Percentiles rank a stretch among this genome's conserved stretches.
Evolutionary conservation across 2,797 vertebrate species (phyloP).

Genomic region (Mormyrus proboscirostris): DNA sequence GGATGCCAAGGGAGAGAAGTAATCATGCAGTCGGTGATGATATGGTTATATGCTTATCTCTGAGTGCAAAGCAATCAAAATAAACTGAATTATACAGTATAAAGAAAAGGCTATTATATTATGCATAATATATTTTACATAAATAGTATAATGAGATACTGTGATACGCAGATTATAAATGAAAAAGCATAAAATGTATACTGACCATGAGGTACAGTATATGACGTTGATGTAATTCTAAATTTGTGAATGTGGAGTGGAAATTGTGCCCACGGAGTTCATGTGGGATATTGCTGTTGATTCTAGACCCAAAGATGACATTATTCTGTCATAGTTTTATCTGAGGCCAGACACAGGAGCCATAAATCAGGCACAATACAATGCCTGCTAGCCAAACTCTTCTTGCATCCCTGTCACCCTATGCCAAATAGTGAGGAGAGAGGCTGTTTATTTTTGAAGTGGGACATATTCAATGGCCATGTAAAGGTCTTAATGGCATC

Average conservation of each 20-base stretch:
- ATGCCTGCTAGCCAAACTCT: neutral
- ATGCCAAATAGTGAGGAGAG: neutral
- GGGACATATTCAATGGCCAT: neutral
- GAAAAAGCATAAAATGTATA: neutral
- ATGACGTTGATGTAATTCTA: neutral
- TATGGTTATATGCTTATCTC: neutral
- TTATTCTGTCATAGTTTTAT: neutral
- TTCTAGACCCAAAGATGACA: neutral
- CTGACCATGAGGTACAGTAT: neutral
- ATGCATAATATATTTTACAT: neutral
- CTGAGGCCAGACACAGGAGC: neutral
- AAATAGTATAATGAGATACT: neutral
- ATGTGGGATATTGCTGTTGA: neutral
- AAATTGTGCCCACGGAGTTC: neutral
- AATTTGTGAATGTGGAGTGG: neutral
- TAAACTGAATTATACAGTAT: neutral
- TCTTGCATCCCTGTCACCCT: neutral
- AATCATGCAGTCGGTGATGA: neutral
- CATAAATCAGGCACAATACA: neutral
- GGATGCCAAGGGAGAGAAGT: neutral
- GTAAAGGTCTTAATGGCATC: neutral
- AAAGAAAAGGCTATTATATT: neutral
- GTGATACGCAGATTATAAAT: neutral
- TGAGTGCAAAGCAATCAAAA: neutral
- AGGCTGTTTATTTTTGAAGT: neutral